Base-by-base conservation (phyloP, 2,888 invertebrate genomes). In the Adelphocoris suturalis region DNA sequence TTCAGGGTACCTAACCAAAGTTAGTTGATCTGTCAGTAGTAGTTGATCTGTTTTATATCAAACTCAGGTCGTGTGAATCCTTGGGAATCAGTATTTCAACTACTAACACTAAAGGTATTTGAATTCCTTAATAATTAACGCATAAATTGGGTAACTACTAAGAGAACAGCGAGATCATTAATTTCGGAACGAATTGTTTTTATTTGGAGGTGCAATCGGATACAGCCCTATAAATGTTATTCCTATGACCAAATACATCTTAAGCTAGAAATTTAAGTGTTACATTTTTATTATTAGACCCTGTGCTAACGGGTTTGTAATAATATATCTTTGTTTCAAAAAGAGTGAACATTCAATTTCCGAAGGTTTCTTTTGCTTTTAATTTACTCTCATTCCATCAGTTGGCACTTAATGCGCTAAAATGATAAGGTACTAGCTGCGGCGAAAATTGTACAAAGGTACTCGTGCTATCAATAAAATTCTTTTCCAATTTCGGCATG, bases 161-260 rank as follows among this genome's bases (percentile, higher is more conserved):
- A 61, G 61, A 19, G 19, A 68, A 68, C 23, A 68, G 68, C 68
- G 68, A 68, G 68, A 68, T 68, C 68, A 23, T 61, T 61, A n/a
- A n/a, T 16, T 61, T 61, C 19, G 52, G 14, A 12, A 61, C 61
- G n/a, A 61, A 19, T 52, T 52, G 52, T 23, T 23, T 68, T 68
- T 68, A 19, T 23, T 68, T 23, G 11, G 68, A 68, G 23, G 23
- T 68, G 23, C 68, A 68, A 68, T 68, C 68, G 23, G 68, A 23
- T 68, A 68, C 68, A 68, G 68, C 68, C 68, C 68, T 23, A 68
- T 68, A 68, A 68, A 52, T 68, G 68, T 23, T 68, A 68, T 68
- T 37, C 37, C 52, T 52, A 52, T 7, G 52, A 52, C 52, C 52
- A 52, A 52, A 52, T 52, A 52, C 52, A 52, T 52, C 68, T 68